A percentile compares a stretch with the other conserved stretches of the same genome.
These are phyloP conservation scores for Xerus inauris DNA, from an alignment of 2,113 vertebrate species.

Conservation along the genomic window DNA sequence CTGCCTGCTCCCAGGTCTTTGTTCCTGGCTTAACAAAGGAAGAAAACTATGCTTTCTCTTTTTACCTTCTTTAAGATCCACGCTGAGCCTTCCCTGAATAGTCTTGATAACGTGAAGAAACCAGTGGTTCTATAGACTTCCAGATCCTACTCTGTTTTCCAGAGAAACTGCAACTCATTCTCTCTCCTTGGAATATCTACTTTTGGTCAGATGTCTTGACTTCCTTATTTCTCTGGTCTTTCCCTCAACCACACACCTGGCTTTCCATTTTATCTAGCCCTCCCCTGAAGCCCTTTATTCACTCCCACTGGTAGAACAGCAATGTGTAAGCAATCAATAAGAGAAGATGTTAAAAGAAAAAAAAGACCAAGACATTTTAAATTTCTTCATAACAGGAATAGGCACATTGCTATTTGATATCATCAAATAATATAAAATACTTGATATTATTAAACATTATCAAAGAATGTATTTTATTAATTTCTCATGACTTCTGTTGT, in stretches of 20 bases:
- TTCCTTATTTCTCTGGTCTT: not conserved
- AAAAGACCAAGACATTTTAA: not conserved
- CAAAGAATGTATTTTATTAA: not conserved
- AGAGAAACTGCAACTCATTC: not conserved
- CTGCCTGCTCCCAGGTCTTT: not conserved
- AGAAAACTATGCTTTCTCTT: not conserved
- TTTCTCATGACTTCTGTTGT: not conserved
- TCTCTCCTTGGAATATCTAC: not conserved
- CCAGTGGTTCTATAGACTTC: not conserved
- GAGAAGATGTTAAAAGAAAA: not conserved
- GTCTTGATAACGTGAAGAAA: not conserved
- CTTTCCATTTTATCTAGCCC: not conserved
- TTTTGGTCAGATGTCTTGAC: not conserved
- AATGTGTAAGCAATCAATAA: not conserved
- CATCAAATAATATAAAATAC: too few relatives aligned
- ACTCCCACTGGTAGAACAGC: not conserved
- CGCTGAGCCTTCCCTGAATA: not conserved
- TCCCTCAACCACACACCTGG: not conserved
- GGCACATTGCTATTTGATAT: not conserved
- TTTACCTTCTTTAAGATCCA: not conserved
- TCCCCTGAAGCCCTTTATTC: not conserved
- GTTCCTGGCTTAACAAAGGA: not conserved
- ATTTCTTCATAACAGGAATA: not conserved
- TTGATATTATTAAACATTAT: not conserved
- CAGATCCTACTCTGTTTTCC: not conserved